These are phyloP conservation scores for Zygaena filipendulae DNA, from an alignment of 2,888 invertebrate species.

Conservation along the genomic window DNA sequence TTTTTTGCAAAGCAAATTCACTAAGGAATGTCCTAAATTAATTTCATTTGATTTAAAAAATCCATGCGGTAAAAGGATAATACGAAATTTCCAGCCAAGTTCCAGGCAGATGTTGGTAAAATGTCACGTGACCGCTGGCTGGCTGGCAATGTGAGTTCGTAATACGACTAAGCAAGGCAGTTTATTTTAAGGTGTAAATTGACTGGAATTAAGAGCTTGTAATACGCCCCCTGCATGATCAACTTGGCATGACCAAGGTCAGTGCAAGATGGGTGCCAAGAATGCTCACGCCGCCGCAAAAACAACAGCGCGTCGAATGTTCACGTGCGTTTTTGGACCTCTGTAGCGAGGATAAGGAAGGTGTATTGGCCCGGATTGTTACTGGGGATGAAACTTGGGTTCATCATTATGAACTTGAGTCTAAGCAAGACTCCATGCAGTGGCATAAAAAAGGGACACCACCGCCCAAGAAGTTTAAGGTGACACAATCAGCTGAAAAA, in stretches of 20 bases:
- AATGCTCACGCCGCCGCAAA: constrained; percentile 21
- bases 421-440: constrained; percentile 18
- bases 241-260: constrained; percentile 20
- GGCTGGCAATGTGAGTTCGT: too few relatives aligned
- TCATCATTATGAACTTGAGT: constrained; percentile 20
- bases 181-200: too few relatives aligned
- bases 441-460: constrained; percentile 19
- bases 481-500: constrained; percentile 18
- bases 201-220: too few relatives aligned
- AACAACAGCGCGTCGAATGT: constrained; percentile 17
- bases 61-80: too few relatives aligned
- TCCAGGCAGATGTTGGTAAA: too few relatives aligned
- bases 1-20: too few relatives aligned
- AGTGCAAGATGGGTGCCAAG: constrained; percentile 21
- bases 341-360: constrained; percentile 3
- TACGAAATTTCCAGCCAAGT: too few relatives aligned
- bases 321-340: constrained; percentile 5
- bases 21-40: too few relatives aligned
- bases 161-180: too few relatives aligned
- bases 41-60: too few relatives aligned
- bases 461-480: constrained; percentile 17
- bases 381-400: constrained; percentile 20
- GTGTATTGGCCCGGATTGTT: constrained; percentile 6
- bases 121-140: too few relatives aligned
- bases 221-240: constrained; percentile 14